Evolutionary conservation across 2,888 invertebrate species (phyloP).

Genomic region (Gymnoscelis rufifasciata): DNA sequence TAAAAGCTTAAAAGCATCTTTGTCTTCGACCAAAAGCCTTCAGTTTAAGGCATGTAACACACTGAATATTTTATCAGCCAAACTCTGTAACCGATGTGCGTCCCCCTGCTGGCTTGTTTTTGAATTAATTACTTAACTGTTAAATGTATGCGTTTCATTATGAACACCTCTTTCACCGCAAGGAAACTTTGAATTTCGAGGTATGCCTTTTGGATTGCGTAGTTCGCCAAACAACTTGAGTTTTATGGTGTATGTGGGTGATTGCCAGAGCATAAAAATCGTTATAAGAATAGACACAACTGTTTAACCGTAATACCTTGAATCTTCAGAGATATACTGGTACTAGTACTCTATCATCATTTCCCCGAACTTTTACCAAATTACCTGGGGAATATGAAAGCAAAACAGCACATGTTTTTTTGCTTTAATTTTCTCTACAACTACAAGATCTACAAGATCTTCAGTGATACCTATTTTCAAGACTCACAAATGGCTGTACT

Average conservation of each 20-base stretch:
- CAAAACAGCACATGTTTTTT: no score
- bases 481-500: no score
- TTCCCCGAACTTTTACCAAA: no score
- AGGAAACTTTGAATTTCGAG: slow-evolving; percentile 5
- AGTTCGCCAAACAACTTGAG: background rate
- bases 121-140: slow-evolving; percentile 51
- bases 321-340: no score
- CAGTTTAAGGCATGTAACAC: slow-evolving; percentile 61
- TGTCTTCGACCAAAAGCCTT: slow-evolving; percentile 69
- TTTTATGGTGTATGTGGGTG: background rate
- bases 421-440: no score
- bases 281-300: no score
- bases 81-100: slow-evolving; percentile 45
- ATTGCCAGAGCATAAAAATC: no score
- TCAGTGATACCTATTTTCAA: no score
- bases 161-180: slow-evolving; percentile 8
- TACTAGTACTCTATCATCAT: no score
- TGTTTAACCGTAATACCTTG: no score
- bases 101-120: slow-evolving; percentile 39
- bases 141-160: slow-evolving; percentile 29
- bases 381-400: no score
- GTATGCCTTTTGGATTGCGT: background rate
- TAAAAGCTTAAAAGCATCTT: slow-evolving; percentile 74
- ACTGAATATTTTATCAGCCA: slow-evolving; percentile 66
- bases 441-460: no score